phyloP scores from a whole-genome alignment of 2,797 vertebrate species.

The Pseudomugil tenellus region DNA sequence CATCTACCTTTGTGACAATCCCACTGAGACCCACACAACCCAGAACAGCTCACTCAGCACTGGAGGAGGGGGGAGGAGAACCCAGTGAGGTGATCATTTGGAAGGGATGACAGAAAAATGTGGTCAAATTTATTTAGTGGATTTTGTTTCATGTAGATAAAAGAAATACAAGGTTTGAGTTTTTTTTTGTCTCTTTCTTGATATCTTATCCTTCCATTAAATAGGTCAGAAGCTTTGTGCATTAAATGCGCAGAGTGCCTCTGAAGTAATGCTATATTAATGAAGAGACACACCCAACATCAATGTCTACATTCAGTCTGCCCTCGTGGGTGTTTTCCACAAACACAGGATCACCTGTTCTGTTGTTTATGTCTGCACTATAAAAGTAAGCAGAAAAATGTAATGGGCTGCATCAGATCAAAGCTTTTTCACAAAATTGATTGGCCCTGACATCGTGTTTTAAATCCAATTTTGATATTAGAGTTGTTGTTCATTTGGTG shows the following conservation, averaged over 20 bases:
- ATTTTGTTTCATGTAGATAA: not conserved
- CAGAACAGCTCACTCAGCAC: constrained; percentile 47
- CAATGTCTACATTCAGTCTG: constrained; percentile 46
- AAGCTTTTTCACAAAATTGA: constrained; percentile 6
- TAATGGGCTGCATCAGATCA: not conserved
- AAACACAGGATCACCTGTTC: constrained; percentile 4
- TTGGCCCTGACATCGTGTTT: not conserved
- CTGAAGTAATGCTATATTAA: constrained; percentile 65
- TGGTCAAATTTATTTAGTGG: not conserved
- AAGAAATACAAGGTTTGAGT: not conserved
- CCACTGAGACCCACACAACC: constrained; percentile 54
- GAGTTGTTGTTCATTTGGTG: not conserved
- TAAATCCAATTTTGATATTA: not conserved
- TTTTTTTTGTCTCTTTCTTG: constrained; percentile 1
- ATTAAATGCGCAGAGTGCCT: constrained; percentile 26
- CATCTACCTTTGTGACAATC: constrained; percentile 59
- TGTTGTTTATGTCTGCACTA: not conserved
- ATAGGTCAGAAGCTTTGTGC: constrained; percentile 34
- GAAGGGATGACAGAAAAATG: constrained; percentile 9
- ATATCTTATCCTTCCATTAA: constrained; percentile 38
- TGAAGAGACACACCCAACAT: constrained; percentile 46
- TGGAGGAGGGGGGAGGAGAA: constrained; percentile 52
- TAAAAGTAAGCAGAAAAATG: not conserved
- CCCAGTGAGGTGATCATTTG: constrained; percentile 21
- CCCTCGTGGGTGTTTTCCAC: constrained; percentile 20